These are phyloP conservation scores for Micromussa lordhowensis DNA, from an alignment of 92 coral and sea anemone species.

Conservation along the genomic window DNA sequence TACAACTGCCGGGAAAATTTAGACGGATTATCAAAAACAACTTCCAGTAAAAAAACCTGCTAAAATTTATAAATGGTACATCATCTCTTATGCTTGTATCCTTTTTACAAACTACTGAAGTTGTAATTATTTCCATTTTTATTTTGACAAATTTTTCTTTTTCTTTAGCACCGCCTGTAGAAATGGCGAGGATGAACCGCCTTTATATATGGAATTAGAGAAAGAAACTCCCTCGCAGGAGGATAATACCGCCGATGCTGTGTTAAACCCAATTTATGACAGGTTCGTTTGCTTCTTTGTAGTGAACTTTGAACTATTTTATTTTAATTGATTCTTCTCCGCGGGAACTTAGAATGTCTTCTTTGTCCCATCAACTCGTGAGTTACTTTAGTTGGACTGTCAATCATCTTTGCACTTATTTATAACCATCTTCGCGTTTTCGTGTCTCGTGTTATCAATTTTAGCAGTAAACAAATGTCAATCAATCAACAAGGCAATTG, in stretches of 20 bases:
- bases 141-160: background rate
- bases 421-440: no score
- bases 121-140: no score
- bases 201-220: background rate
- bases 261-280: conserved; percentile 15
- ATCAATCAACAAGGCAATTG: no score
- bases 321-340: background rate
- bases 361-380: background rate
- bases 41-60: background rate
- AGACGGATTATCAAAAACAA: background rate
- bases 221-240: background rate
- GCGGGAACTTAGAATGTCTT: background rate
- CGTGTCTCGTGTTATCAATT: no score
- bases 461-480: no score
- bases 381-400: no score
- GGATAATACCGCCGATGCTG: background rate
- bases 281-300: background rate
- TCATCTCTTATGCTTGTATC: no score
- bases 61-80: background rate
- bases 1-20: background rate
- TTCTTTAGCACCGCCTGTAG: background rate
- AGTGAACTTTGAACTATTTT: background rate
- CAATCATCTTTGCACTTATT: no score
- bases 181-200: background rate
- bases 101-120: no score